phyloP scores from a whole-genome alignment of 1,140 invertebrate species.

The Drosophila fuyamai region DNA sequence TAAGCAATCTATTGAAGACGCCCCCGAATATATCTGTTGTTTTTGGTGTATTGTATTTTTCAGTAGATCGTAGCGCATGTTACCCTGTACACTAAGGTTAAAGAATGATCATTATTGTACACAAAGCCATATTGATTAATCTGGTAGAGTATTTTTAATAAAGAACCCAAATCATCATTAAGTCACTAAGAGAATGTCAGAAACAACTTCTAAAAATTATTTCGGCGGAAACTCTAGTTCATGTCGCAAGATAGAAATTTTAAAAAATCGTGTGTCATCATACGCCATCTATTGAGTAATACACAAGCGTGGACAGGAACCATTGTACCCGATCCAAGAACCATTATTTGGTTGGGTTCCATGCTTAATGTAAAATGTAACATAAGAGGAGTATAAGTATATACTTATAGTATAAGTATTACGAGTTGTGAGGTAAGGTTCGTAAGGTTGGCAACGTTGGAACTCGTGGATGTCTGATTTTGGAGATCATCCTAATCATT shows the following conservation, averaged over 20 bases:
- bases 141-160: conserved; percentile 66
- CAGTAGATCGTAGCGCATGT: conserved; percentile 40
- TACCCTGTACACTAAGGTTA: conserved; percentile 44
- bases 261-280: no score
- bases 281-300: background rate
- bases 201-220: no score
- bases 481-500: no score
- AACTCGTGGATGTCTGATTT: no score
- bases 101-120: conserved; percentile 22
- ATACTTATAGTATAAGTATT: no score
- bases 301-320: background rate
- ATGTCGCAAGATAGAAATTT: background rate
- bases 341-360: no score
- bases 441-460: no score
- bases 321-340: background rate
- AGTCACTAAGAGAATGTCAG: background rate
- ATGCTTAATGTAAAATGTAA: no score
- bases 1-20: conserved; percentile 18
- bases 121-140: conserved; percentile 16
- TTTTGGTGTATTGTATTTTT: conserved; percentile 29
- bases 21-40: conserved; percentile 2
- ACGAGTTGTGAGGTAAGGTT: no score
- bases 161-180: conserved; percentile 49
- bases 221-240: no score
- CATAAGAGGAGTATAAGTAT: no score